These are phyloP conservation scores for Phenganax marumi DNA, from an alignment of 92 coral and sea anemone species.

Conservation along the genomic window DNA sequence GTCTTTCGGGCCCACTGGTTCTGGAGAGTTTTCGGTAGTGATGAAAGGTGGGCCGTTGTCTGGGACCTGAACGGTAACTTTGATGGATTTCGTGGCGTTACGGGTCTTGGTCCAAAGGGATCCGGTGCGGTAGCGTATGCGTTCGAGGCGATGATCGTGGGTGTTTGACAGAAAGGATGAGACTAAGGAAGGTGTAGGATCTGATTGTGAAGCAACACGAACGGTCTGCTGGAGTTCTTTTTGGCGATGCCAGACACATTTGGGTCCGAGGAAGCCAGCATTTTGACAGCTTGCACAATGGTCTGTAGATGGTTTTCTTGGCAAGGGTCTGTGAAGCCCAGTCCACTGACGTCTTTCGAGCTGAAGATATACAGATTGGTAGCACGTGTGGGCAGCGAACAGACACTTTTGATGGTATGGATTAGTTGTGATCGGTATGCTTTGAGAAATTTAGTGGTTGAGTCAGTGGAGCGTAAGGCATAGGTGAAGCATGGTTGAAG, in stretches of 20 bases:
- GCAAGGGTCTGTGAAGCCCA: background rate
- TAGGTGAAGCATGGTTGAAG: slow-evolving; percentile 38
- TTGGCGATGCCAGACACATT: too few relatives aligned
- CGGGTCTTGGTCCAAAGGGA: background rate
- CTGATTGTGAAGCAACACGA: background rate
- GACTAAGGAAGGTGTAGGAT: too few relatives aligned
- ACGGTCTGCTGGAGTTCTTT: background rate
- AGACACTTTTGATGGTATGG: background rate
- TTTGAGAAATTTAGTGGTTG: background rate
- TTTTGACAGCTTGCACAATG: background rate
- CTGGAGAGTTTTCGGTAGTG: background rate
- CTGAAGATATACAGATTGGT: background rate
- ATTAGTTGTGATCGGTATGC: background rate
- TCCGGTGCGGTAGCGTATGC: background rate
- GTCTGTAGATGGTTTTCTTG: background rate
- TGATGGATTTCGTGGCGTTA: background rate
- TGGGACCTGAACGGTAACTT: background rate
- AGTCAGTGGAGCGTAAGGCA: slow-evolving; percentile 24
- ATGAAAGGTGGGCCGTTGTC: background rate
- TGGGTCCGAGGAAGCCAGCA: too few relatives aligned
- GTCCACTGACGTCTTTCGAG: background rate
- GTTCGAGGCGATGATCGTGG: background rate
- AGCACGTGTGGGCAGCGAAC: background rate
- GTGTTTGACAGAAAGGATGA: too few relatives aligned
- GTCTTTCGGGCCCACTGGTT: too few relatives aligned